A percentile compares a stretch with the other conserved stretches of the same genome.
phyloP scores from a whole-genome alignment of 2,888 invertebrate species.

The Erynnis tages region DNA sequence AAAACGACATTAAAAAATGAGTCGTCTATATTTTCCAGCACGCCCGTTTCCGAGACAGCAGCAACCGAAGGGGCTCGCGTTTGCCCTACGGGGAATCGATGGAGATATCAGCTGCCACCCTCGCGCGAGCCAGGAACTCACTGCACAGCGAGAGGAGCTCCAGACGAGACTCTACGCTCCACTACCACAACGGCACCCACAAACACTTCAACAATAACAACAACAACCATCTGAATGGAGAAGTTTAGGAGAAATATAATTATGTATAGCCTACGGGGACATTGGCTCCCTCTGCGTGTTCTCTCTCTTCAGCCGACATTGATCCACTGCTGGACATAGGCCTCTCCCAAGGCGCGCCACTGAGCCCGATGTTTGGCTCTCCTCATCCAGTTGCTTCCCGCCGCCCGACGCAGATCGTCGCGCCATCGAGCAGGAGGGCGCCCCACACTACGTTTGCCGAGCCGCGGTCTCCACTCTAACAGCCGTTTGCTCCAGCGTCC shows the following conservation, averaged over 20 bases:
- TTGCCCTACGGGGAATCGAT: slow-evolving; percentile 73
- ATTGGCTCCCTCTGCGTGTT: no score
- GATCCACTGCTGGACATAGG: no score
- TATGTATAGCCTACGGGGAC: background rate
- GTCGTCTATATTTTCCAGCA: slow-evolving; percentile 62
- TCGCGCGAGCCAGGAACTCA: slow-evolving; percentile 63
- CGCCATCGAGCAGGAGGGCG: no score
- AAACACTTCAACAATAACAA: slow-evolving; percentile 62
- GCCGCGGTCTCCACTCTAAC: no score
- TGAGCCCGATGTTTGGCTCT: no score
- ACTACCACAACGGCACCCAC: slow-evolving; percentile 55
- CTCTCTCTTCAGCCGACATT: no score
- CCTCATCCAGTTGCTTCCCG: no score
- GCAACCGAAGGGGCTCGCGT: slow-evolving; percentile 61
- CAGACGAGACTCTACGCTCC: slow-evolving; percentile 54
- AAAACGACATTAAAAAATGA: no score
- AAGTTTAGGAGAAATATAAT: slow-evolving; percentile 44
- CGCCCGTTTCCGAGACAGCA: slow-evolving; percentile 55
- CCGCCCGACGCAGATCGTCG: no score
- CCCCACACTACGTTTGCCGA: no score
- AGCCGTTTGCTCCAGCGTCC: no score
- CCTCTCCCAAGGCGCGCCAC: no score
- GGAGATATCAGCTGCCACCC: slow-evolving; percentile 73
- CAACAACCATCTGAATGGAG: slow-evolving; percentile 62
- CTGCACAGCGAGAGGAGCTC: slow-evolving; percentile 52